A percentile compares a stretch with the other conserved stretches of the same genome.
Evolutionary conservation across 2,797 vertebrate genomes (phyloP).

Genomic region (Onychomys leucogaster): DNA sequence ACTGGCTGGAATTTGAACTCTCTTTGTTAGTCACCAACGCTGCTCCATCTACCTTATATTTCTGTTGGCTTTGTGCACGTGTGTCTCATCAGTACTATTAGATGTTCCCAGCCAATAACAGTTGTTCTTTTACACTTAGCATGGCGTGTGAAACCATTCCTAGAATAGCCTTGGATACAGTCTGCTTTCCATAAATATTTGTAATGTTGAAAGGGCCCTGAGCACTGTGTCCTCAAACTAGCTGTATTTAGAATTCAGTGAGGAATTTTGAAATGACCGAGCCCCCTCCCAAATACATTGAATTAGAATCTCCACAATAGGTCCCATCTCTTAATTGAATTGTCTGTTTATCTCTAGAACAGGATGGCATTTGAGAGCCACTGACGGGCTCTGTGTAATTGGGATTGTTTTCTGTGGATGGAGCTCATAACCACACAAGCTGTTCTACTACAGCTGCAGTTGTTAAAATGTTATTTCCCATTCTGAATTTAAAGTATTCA

Average conservation of each 20-base stretch:
- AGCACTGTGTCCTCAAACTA: neutral
- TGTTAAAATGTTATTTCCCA: slow-evolving; percentile 47
- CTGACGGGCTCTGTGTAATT: neutral
- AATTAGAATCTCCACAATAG: neutral
- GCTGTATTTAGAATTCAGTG: neutral
- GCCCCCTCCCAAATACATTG: neutral
- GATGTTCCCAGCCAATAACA: neutral
- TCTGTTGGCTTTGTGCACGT: neutral
- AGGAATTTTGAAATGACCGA: neutral
- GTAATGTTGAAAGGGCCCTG: neutral
- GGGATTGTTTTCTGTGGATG: neutral
- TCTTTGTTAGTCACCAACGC: neutral
- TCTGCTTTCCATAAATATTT: neutral
- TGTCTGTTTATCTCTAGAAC: neutral
- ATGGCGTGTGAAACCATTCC: neutral
- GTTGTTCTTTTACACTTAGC: neutral
- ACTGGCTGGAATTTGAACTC: neutral
- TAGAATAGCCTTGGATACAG: neutral
- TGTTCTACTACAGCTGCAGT: neutral
- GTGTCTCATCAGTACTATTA: neutral
- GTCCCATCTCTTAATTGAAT: neutral
- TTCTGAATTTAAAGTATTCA: slow-evolving; percentile 20
- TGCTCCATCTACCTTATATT: neutral
- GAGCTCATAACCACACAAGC: neutral
- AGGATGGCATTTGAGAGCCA: neutral